phyloP scores from a whole-genome alignment of 2,797 vertebrate genomes.

The Pangasius djambal region DNA sequence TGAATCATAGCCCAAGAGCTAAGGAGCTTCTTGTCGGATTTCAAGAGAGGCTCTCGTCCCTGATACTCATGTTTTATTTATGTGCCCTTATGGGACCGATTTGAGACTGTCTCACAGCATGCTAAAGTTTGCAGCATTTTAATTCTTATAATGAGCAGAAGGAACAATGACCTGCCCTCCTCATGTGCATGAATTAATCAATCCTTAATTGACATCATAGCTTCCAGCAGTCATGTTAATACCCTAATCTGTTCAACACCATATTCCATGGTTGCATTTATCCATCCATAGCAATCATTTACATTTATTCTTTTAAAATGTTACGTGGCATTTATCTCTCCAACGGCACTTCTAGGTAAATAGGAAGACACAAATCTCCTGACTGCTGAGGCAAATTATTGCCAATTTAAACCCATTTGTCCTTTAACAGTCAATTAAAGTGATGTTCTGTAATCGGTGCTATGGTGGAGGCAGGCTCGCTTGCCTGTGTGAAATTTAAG shows the following conservation, averaged over 20 bases:
- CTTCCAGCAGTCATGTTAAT: slow-evolving; percentile 53
- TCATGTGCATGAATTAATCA: slow-evolving; percentile 59
- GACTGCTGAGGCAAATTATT: slow-evolving; percentile 12
- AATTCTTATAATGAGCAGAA: slow-evolving; percentile 68
- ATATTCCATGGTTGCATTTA: slow-evolving; percentile 34
- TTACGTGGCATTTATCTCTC: background rate
- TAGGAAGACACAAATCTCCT: background rate
- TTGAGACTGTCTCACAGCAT: slow-evolving; percentile 62
- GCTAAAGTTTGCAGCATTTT: slow-evolving; percentile 69
- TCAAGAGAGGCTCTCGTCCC: slow-evolving; percentile 48
- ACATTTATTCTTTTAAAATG: background rate
- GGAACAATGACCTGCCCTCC: slow-evolving; percentile 54
- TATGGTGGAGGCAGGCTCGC: slow-evolving; percentile 6
- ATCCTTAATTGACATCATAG: slow-evolving; percentile 60
- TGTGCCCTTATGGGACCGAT: slow-evolving; percentile 66
- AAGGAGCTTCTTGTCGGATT: slow-evolving; percentile 39
- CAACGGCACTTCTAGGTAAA: slow-evolving; percentile 4
- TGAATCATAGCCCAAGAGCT: slow-evolving; percentile 36
- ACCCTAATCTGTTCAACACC: slow-evolving; percentile 35
- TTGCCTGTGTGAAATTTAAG: slow-evolving; percentile 40
- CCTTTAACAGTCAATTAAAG: slow-evolving; percentile 14
- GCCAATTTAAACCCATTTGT: slow-evolving; percentile 34
- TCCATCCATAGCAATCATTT: background rate
- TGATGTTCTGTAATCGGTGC: background rate
- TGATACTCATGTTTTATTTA: slow-evolving; percentile 77